Percentiles rank a stretch among this genome's conserved stretches.
Evolutionary conservation across 2,888 invertebrate genomes (phyloP).

Genomic region (Kryphioiulus occultus): DNA sequence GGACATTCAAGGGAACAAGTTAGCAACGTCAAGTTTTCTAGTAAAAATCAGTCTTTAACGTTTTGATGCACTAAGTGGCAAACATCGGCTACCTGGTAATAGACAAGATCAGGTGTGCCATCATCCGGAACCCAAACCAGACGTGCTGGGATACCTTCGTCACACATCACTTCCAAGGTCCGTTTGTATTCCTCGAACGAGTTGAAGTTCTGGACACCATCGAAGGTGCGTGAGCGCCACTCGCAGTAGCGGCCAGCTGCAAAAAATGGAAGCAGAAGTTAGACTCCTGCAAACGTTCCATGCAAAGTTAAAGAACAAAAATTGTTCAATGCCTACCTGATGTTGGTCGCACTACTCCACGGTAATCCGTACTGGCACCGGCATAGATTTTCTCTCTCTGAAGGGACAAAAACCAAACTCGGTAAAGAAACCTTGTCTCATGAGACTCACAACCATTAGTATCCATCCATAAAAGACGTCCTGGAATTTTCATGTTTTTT

Average conservation of each 20-base stretch:
- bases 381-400: constrained; percentile 77
- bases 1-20: neutral
- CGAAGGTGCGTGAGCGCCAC: constrained; percentile 81
- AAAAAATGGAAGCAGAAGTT: neutral
- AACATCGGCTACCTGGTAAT: constrained; percentile 78
- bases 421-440: neutral
- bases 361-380: constrained; percentile 77
- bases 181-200: constrained; percentile 77
- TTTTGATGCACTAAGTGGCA: neutral
- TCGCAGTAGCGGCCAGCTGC: constrained; percentile 85
- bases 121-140: constrained; percentile 86
- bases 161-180: constrained; percentile 78
- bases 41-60: no score
- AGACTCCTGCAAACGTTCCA: neutral
- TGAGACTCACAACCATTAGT: no score
- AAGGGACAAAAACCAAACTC: constrained; percentile 35
- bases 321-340: constrained; percentile 69
- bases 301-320: neutral
- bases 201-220: constrained; percentile 70
- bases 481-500: no score
- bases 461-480: no score
- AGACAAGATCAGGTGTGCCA: constrained; percentile 83
- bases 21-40: neutral
- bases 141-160: constrained; percentile 72
- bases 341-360: constrained; percentile 81